Percentiles rank a stretch among this genome's conserved stretches.
Conservation (phyloP, 2,888 invertebrate species). For the Drosophila anceps region DNA sequence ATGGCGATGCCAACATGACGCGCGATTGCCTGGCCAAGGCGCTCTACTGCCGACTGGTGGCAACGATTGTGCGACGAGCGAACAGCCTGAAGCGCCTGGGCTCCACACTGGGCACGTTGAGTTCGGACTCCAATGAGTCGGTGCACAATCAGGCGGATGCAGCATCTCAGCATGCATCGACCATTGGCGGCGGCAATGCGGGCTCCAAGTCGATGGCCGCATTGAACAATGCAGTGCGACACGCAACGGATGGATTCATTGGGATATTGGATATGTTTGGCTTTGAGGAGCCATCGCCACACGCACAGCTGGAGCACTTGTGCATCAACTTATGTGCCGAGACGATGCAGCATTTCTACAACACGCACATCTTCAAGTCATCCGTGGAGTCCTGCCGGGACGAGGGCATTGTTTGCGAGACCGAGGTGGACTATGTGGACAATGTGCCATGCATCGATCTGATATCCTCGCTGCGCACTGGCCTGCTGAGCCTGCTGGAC, state of each 20-base stretch:
- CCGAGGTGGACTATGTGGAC: constrained; percentile 97
- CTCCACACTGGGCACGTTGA: constrained; percentile 93
- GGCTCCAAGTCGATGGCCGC: constrained; percentile 97
- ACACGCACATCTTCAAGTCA: constrained; percentile 97
- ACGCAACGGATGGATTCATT: constrained; percentile 97
- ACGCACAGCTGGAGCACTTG: constrained; percentile 94
- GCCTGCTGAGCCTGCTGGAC: constrained; percentile 95
- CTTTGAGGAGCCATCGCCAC: constrained; percentile 95
- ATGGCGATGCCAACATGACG: constrained; percentile 95
- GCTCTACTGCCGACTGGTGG: constrained; percentile 96
- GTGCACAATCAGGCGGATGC: constrained; percentile 95
- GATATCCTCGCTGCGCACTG: constrained; percentile 96
- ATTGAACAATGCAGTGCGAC: constrained; percentile 95
- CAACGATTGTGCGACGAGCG: constrained; percentile 96
- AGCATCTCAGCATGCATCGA: constrained; percentile 93
- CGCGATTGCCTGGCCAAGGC: constrained; percentile 96
- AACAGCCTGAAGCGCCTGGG: constrained; percentile 95
- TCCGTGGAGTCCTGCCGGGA: constrained; percentile 97
- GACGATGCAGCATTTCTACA: constrained; percentile 99
- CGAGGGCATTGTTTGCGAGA: constrained; percentile 95
- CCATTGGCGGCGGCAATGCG: constrained; percentile 90
- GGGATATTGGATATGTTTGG: constrained; percentile 99
- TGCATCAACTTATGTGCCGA: constrained; percentile 98
- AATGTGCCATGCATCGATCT: constrained; percentile 97
- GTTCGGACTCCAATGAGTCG: constrained; percentile 94